Base-by-base conservation (phyloP, 2,113 vertebrate genomes). In the Oncorhynchus masou region DNA sequence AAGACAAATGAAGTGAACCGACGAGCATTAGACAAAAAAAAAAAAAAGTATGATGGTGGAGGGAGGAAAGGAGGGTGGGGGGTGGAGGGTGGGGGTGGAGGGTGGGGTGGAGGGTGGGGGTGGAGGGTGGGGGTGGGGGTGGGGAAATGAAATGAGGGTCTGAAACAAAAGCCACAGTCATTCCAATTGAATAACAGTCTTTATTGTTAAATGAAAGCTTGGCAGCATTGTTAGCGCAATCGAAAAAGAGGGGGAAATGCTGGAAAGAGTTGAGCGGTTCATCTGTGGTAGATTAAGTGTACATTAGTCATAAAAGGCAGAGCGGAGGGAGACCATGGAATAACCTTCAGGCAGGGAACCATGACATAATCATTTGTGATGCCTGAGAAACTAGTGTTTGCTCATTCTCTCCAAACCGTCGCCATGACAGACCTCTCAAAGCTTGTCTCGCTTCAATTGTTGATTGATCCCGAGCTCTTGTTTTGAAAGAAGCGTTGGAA, bases 241-340 rank as follows among this genome's bases (percentile, higher is more conserved):
- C 22, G 71, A 73, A 78, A 78, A 39, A 79, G 48, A 74, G 73
- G 48, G 27, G 22, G 76, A 74, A 72, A 39, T n/a, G n/a, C 34
- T 76, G 68, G 64, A 82, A 79, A 9, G 9, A 45, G 39, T 45
- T 45, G 39, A 67, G 74, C 48, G 62, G 49, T 82, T 88, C 82
- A 90, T 90, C 88, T 90, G 87, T 74, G 27, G 51, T 62, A 68
- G 80, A 87, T 89, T 45, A 88, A 59, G 48, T 70, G 64, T 73
- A 83, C 79, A 83, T 87, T 86, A 86, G 73, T 87, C 85, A 86
- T 81, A 74, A 90, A 85, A 86, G 16, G 79, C 57, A 81, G 74
- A 78, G 67, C 76, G 66, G 59, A 83, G 73, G 79, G 39, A 45
- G 39, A 45, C 78, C 73, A 83, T 74, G 85, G 83, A 51, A 84